Base-by-base conservation (phyloP, 2,113 vertebrate genomes). In the Vidua macroura region DNA sequence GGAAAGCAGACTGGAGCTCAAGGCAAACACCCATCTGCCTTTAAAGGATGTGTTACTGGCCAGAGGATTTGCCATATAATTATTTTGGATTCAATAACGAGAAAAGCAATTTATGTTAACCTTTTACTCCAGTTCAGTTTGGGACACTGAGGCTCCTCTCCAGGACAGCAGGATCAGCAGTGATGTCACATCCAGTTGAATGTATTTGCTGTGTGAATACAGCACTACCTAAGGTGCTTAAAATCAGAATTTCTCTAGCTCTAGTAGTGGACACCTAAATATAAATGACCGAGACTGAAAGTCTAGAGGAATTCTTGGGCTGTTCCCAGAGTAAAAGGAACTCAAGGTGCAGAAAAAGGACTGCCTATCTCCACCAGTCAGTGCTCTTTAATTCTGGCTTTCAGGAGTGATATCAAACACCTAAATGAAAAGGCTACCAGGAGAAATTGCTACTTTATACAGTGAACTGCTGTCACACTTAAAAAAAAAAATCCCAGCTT, bases 111-210 rank as follows among this genome's bases (percentile, higher is more conserved):
- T 95, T 79, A 48, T 74, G 33, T 70, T 60, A 93, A 92, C 66
- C 25, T 87, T 79, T 51, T 73, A 27, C 58, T 96, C 43, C 28
- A 24, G 28, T 68, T 41, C 63, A 60, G 55, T 51, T 63, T 24
- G 16, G n/a, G 48, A 69, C 55, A 23, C 31, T 53, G 41, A 92
- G 63, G 64, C 39, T 86, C 22, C 91, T 96, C 88, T 93, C 83
- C 87, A 95, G 78, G 33, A 70, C 43, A 88, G 75, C 35, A 96
- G 49, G 60, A 83, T 52, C 67, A 94, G 67, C 63, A 94, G 67
- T 24, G 66, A 52, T 81, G 52, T 55, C 75, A 83, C n/a, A 12
- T 53, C n/a, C 53, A 25, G 7, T 9, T 92, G 75, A 60, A 41
- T 17, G 35, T 13, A 24, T 76, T 73, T 62, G 59, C 28, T 72